phyloP scores from a whole-genome alignment of 2,888 invertebrate genomes.

The Pycnomerus fuliginosus region DNA sequence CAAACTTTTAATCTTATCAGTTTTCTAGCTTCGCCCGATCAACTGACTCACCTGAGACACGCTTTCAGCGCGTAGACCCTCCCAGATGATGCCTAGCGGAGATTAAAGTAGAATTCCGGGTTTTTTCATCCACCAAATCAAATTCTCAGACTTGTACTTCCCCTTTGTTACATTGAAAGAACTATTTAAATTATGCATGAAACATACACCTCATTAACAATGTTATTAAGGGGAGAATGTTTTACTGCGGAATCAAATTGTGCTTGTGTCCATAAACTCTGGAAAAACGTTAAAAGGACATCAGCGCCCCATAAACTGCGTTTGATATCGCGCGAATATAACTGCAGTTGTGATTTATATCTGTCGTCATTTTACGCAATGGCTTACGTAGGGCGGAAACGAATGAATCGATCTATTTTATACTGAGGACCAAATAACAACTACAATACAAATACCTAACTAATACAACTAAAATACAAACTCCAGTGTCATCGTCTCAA shows the following conservation, averaged over 20 bases:
- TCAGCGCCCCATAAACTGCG: slow-evolving; percentile 21
- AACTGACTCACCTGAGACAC: slow-evolving; percentile 25
- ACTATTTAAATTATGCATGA: neutral
- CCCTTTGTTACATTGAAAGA: neutral
- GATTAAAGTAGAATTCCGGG: slow-evolving; percentile 17
- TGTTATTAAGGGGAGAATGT: slow-evolving; percentile 10
- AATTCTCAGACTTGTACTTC: too few relatives aligned
- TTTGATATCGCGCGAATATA: slow-evolving; percentile 19
- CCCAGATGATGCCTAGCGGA: slow-evolving; percentile 13
- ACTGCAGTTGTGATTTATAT: slow-evolving; percentile 21
- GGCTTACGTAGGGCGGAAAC: slow-evolving; percentile 8
- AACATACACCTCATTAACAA: slow-evolving; percentile 5
- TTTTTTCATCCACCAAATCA: slow-evolving; percentile 18
- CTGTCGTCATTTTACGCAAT: slow-evolving; percentile 19
- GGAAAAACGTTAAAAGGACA: slow-evolving; percentile 23
- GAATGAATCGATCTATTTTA: slow-evolving; percentile 19
- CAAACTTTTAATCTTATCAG: slow-evolving; percentile 29
- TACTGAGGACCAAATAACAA: too few relatives aligned
- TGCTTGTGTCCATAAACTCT: slow-evolving; percentile 14
- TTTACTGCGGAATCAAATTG: slow-evolving; percentile 11
- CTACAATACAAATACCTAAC: too few relatives aligned
- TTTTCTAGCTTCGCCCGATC: slow-evolving; percentile 25
- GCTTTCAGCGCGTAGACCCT: slow-evolving; percentile 13
- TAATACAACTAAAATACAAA: too few relatives aligned
- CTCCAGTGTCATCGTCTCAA: too few relatives aligned